Percentiles rank a stretch among this genome's conserved stretches.
Evolutionary conservation across 1,140 invertebrate species (phyloP).

Genomic region (Oryctes rhinoceros): DNA sequence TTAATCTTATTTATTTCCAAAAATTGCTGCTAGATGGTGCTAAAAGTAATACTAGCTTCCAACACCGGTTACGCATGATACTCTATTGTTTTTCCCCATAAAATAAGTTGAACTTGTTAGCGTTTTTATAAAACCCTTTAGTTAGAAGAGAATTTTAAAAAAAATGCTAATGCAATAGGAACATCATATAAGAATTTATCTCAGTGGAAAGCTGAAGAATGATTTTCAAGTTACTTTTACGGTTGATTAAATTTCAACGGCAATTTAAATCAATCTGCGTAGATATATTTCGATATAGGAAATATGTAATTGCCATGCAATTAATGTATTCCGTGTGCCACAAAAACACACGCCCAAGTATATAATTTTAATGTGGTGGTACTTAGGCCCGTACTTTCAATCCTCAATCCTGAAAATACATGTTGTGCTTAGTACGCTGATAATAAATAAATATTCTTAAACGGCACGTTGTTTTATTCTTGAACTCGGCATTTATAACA

Average conservation of each 20-base stretch:
- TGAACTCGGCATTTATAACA: too few relatives aligned
- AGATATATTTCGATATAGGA: constrained; percentile 41
- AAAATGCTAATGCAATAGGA: background rate
- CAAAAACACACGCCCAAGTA: constrained; percentile 26
- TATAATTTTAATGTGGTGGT: constrained; percentile 30
- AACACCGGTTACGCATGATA: too few relatives aligned
- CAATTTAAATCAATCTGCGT: constrained; percentile 11
- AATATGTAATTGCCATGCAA: constrained; percentile 46
- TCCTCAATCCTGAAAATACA: constrained; percentile 17
- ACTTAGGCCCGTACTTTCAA: constrained; percentile 38
- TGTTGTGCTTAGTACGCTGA: constrained; percentile 38
- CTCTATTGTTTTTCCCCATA: too few relatives aligned
- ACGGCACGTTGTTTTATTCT: constrained; percentile 15
- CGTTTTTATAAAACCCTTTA: background rate
- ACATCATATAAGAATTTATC: background rate
- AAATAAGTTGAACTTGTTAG: too few relatives aligned
- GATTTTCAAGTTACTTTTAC: background rate
- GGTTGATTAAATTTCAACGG: constrained; percentile 18
- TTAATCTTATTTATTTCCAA: too few relatives aligned
- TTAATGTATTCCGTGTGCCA: constrained; percentile 42
- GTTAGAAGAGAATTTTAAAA: background rate
- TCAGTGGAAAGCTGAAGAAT: background rate
- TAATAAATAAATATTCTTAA: constrained; percentile 39
- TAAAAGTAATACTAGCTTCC: too few relatives aligned
- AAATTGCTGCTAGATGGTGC: too few relatives aligned